phyloP scores from a whole-genome alignment of 1,140 invertebrate genomes.

The Tribolium madens region DNA sequence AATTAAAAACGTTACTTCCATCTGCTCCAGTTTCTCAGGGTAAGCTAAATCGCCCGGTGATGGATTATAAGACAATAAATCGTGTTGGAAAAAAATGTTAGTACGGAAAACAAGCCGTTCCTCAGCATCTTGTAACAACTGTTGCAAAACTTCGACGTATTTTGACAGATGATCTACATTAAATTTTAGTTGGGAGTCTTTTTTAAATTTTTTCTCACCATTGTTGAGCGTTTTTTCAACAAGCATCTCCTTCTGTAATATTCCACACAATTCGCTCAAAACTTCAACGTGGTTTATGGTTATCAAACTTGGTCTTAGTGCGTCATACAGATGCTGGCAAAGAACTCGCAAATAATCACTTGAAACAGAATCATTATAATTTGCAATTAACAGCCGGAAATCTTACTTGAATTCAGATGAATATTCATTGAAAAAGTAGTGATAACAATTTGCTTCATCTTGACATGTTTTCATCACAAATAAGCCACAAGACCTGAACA shows the following conservation, averaged over 20 bases:
- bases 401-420: constrained; percentile 75
- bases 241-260: constrained; percentile 93
- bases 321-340: constrained; percentile 93
- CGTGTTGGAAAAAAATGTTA: constrained; percentile 92
- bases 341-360: constrained; percentile 85
- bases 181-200: constrained; percentile 30
- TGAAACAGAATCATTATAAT: constrained; percentile 54
- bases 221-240: constrained; percentile 93
- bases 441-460: constrained; percentile 91
- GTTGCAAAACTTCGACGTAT: constrained; percentile 86
- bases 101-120: constrained; percentile 96
- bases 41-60: constrained; percentile 96
- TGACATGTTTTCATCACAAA: constrained; percentile 92
- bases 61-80: constrained; percentile 90
- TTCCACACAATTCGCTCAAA: constrained; percentile 94
- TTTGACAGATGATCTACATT: constrained; percentile 76
- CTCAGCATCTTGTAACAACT: constrained; percentile 95
- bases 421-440: constrained; percentile 85
- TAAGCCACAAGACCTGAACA: constrained; percentile 89
- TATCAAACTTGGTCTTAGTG: constrained; percentile 93
- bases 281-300: constrained; percentile 98
- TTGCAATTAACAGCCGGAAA: not conserved
- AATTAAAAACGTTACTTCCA: constrained; percentile 73
- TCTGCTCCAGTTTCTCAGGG: constrained; percentile 97
- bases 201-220: constrained; percentile 68